These are phyloP conservation scores for Polypedilum vanderplanki DNA, from an alignment of 1,140 invertebrate genomes.

Conservation along the genomic window DNA sequence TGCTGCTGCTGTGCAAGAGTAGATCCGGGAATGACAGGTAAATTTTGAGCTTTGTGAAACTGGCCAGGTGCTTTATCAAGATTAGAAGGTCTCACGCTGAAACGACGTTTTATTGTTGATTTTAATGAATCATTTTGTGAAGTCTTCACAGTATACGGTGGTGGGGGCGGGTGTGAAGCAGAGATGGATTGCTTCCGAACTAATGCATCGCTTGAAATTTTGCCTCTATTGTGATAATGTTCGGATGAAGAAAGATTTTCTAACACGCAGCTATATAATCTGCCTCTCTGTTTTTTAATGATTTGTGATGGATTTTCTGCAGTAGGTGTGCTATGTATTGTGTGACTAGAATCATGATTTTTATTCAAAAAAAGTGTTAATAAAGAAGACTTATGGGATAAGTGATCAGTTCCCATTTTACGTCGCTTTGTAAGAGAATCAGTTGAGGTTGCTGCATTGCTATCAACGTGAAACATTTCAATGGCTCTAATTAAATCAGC, in stretches of 20 bases:
- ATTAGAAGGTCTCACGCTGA: not conserved
- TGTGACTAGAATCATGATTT: slow-evolving; percentile 19
- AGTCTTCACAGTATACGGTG: not conserved
- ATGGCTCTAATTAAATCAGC: slow-evolving; percentile 65
- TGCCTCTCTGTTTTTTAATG: not conserved
- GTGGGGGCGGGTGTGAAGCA: not conserved
- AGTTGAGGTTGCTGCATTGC: not conserved
- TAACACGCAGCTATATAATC: not conserved
- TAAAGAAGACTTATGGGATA: not conserved
- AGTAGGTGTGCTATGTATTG: not conserved
- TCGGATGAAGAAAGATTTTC: not conserved
- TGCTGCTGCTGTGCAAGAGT: not conserved
- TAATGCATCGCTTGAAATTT: not conserved
- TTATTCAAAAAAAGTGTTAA: not conserved
- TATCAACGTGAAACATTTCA: slow-evolving; percentile 50
- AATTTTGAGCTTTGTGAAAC: not conserved
- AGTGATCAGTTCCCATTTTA: slow-evolving; percentile 4
- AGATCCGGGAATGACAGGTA: not conserved
- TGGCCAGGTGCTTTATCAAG: not conserved
- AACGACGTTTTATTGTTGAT: not conserved
- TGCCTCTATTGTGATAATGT: not conserved
- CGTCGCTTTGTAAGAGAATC: not conserved
- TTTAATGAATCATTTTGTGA: not conserved
- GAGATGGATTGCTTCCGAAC: not conserved
- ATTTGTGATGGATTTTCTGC: not conserved